phyloP scores from a whole-genome alignment of 1,140 invertebrate species.

The Zaprionus nigranus region DNA sequence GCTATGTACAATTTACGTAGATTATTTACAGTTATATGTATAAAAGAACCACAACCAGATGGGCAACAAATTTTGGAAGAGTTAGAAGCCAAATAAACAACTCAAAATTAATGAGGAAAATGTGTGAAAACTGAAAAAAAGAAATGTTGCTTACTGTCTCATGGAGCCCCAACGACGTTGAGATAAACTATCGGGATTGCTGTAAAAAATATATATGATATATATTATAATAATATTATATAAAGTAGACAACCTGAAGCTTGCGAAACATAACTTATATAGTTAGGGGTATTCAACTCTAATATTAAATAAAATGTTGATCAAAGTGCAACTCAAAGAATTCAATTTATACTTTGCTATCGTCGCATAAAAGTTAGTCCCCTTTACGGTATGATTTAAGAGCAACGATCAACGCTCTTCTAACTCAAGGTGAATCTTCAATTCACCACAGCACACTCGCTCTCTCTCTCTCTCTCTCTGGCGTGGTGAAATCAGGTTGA shows the following conservation, averaged over 20 bases:
- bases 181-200: conserved; percentile 89
- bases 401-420: conserved; percentile 23
- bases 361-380: background rate
- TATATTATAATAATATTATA: conserved; percentile 18
- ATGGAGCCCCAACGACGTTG: conserved; percentile 91
- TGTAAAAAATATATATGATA: conserved; percentile 78
- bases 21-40: conserved; percentile 11
- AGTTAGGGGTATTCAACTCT: background rate
- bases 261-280: background rate
- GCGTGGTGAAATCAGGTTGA: conserved; percentile 26
- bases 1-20: background rate
- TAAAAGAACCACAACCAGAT: conserved; percentile 57
- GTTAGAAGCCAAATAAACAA: conserved; percentile 44
- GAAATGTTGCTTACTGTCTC: conserved; percentile 88
- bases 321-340: too few species aligned
- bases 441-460: conserved; percentile 50
- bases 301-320: background rate
- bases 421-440: conserved; percentile 44
- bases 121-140: conserved; percentile 22
- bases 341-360: background rate
- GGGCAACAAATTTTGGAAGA: conserved; percentile 35
- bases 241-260: background rate
- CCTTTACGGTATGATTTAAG: conserved; percentile 60
- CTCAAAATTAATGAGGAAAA: too few species aligned
- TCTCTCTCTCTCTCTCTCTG: background rate